Conservation (phyloP, 2,888 invertebrate genomes). For the Drosophila eohydei region DNA sequence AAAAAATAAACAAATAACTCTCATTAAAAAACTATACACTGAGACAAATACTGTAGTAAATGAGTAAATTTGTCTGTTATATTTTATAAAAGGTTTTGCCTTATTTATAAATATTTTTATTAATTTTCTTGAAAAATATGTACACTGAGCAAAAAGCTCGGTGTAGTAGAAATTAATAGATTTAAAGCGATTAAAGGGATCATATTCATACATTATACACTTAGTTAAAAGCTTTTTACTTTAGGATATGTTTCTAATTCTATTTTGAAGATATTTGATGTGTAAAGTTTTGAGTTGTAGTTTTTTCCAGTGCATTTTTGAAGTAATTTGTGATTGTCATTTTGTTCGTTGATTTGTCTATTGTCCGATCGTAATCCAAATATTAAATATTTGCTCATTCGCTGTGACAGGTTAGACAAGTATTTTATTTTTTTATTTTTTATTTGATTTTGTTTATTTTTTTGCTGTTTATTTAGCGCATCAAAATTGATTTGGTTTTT, state of each 20-base stretch:
- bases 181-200: no score
- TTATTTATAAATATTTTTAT: no score
- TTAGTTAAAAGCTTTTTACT: no score
- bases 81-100: no score
- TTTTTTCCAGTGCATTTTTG: conserved; percentile 35
- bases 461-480: conserved; percentile 32
- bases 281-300: background rate
- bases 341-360: conserved; percentile 47
- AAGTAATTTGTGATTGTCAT: conserved; percentile 24
- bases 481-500: conserved; percentile 37
- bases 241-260: no score
- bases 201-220: no score
- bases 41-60: background rate
- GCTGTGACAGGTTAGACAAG: conserved; percentile 60
- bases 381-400: conserved; percentile 51
- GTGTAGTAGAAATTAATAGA: no score
- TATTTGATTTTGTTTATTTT: conserved; percentile 24
- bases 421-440: conserved; percentile 35
- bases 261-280: no score
- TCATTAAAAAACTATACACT: background rate
- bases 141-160: no score
- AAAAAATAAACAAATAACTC: no score
- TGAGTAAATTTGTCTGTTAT: no score
- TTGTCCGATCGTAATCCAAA: conserved; percentile 49
- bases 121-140: no score